phyloP scores from a whole-genome alignment of 1,140 invertebrate genomes.

The Monomorium pharaonis region DNA sequence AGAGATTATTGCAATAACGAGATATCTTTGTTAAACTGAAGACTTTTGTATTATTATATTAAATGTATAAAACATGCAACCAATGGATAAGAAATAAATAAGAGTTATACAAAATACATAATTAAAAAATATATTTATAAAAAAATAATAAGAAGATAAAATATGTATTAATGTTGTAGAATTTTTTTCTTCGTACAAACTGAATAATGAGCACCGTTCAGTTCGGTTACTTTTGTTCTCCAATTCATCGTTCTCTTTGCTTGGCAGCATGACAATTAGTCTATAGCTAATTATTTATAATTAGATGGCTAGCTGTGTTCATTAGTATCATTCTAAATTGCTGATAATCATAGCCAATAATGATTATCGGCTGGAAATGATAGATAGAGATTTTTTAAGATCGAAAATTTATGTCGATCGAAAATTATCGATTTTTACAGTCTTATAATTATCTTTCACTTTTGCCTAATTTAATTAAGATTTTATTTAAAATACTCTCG shows the following conservation, averaged over 20 bases:
- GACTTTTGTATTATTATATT: not conserved
- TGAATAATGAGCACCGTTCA: not conserved
- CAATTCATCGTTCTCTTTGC: constrained; percentile 3
- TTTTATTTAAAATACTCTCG: not conserved
- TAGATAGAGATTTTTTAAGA: not conserved
- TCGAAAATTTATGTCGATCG: not conserved
- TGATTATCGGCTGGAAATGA: not conserved
- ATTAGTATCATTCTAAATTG: not conserved
- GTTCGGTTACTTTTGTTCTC: constrained; percentile 2
- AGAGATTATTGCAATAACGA: not conserved
- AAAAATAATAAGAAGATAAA: not conserved
- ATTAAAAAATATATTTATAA: not conserved
- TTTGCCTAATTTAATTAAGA: not conserved
- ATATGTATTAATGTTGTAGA: not conserved
- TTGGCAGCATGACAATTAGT: constrained; percentile 71
- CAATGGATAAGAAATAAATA: not conserved
- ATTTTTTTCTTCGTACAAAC: not conserved
- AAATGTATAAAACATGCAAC: too few species aligned
- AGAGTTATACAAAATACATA: not conserved
- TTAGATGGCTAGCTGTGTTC: constrained; percentile 63
- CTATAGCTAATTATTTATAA: constrained; percentile 79
- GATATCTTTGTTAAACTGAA: not conserved
- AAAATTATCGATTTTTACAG: not conserved
- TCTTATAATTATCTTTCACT: not conserved
- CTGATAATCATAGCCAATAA: not conserved